Percentiles rank a stretch among this genome's conserved stretches.
phyloP scores from a whole-genome alignment of 2,888 invertebrate genomes.

The Hybos culiciformis region DNA sequence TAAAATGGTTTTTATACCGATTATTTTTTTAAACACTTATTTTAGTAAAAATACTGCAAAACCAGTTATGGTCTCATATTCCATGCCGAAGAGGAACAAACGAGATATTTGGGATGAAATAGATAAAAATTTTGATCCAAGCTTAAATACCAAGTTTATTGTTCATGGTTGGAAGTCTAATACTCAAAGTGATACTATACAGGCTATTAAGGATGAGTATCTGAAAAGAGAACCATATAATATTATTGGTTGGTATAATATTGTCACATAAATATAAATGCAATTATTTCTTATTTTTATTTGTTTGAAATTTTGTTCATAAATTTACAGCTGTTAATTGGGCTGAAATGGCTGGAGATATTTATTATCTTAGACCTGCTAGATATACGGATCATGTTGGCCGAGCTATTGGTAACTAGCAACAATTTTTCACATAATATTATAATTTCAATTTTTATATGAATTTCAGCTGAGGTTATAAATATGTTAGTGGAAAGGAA shows the following conservation, averaged over 20 bases:
- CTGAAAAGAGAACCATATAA: slow-evolving; percentile 26
- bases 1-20: background rate
- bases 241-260: slow-evolving; percentile 23
- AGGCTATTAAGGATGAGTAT: slow-evolving; percentile 32
- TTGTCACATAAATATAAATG: background rate
- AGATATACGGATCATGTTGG: slow-evolving; percentile 32
- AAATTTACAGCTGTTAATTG: slow-evolving; percentile 26
- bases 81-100: no score
- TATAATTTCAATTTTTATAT: no score
- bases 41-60: background rate
- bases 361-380: slow-evolving; percentile 30
- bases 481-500: no score
- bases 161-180: slow-evolving; percentile 35
- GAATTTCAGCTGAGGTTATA: no score
- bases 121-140: slow-evolving; percentile 28
- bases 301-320: background rate
- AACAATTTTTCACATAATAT: no score
- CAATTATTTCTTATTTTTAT: background rate
- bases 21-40: background rate
- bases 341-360: slow-evolving; percentile 31
- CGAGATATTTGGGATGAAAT: slow-evolving; percentile 31
- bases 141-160: slow-evolving; percentile 31
- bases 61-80: no score
- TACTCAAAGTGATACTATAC: slow-evolving; percentile 30
- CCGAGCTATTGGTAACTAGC: slow-evolving; percentile 29